Evolutionary conservation across 2,888 invertebrate species (phyloP), one percentile per base, ranked within the genome.

Genomic region (Scaeva pyrastri): DNA sequence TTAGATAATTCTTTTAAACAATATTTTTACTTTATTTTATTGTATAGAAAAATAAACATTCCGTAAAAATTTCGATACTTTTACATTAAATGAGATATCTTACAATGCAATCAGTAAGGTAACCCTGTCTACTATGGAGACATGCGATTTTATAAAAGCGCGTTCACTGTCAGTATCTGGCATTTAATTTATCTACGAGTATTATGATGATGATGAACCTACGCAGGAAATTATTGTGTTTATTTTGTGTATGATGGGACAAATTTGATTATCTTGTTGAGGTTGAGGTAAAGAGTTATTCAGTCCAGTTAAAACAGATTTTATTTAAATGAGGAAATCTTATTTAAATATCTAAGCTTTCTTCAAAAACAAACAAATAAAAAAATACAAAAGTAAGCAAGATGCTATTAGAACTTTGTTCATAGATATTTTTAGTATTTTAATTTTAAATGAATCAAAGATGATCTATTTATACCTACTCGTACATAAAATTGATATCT

Each of bases 251-350:
- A 68, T 74, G 12, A 72, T 39, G 43, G 19, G 58, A 45, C 21
- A 62, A 31, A 73, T 73, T 68, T 50, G 60, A 58, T 73, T 79
- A 48, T 58, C 26, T 60, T 7, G 50, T 70, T 75, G 31, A 26
- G 21, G 21, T 77, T 39, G 36, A 62, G 31, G 62, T 6, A 55
- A 71, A 71, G 55, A 55, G 55, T 70, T 36, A 26, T 48, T 19
- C 11, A 56, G 2, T 31, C 8, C 23, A 41, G 12, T 14, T 12
- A 23, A 14, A 56, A 5, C 6, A 36, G n/a, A 6, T 19, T 36
- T 36, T 4, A 19, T 11, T 19, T 19, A 50, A 50, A 19, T 31
- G 3, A 21, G 11, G 3, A 36, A 21, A 39, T 39, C 16, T 14
- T 7, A 31, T 31, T 31, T 31, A 31, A 31, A 31, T 12, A 39